Percentiles rank a stretch among this genome's conserved stretches.
These are phyloP conservation scores for Himalopsyche tibetana DNA, from an alignment of 2,888 invertebrate genomes.

Conservation along the genomic window DNA sequence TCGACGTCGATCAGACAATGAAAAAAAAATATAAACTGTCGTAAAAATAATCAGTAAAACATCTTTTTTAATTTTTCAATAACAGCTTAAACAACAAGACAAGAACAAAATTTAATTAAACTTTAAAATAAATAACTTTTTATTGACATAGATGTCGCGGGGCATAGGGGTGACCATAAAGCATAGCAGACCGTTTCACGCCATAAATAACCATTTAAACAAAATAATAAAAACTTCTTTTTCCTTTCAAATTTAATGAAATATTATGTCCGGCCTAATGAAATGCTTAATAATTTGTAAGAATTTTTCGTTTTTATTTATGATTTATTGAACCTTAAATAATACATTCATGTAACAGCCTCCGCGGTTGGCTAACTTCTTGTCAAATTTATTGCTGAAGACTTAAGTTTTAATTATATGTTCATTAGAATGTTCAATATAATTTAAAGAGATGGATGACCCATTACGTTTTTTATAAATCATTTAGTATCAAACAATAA, in stretches of 20 bases:
- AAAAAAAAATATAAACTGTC: background rate
- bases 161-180: conserved; percentile 31
- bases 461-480: no score
- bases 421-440: no score
- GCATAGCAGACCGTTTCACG: conserved; percentile 35
- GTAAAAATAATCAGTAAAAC: background rate
- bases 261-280: conserved; percentile 15
- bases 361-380: no score
- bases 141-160: background rate
- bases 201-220: conserved; percentile 33
- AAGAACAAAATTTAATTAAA: background rate
- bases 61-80: background rate
- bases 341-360: background rate
- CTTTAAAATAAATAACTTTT: background rate
- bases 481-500: no score
- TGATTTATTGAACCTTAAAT: conserved; percentile 35
- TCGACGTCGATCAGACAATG: no score
- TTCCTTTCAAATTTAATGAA: conserved; percentile 7
- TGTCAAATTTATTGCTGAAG: no score
- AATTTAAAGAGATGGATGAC: no score
- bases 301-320: background rate
- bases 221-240: conserved; percentile 10
- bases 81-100: background rate
- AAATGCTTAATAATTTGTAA: conserved; percentile 23
- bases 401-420: no score